phyloP scores from a whole-genome alignment of 1,140 invertebrate genomes.

The Pollicipes pollicipes region DNA sequence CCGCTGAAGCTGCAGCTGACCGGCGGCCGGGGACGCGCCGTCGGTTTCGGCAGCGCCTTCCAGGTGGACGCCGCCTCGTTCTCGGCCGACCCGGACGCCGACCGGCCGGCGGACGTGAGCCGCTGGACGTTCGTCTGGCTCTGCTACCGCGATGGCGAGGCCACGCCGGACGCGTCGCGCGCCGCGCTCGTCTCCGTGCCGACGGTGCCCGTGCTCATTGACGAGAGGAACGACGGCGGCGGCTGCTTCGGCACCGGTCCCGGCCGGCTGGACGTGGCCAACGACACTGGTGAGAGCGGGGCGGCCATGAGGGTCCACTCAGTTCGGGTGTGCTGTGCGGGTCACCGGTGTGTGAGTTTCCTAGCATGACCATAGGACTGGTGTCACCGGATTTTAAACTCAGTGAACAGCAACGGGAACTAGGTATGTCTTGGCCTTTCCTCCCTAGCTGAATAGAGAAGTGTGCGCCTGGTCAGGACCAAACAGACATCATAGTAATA shows the following conservation, averaged over 20 bases:
- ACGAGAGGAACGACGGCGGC: slow-evolving; percentile 1
- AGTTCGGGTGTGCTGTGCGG: background rate
- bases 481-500: too few relatives aligned
- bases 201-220: background rate
- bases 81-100: slow-evolving; percentile 9
- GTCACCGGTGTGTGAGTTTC: too few relatives aligned
- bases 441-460: too few relatives aligned
- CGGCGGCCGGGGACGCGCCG: slow-evolving; percentile 5
- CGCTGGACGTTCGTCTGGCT: slow-evolving; percentile 10
- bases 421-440: too few relatives aligned
- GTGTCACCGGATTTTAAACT: too few relatives aligned
- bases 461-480: too few relatives aligned
- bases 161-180: slow-evolving; percentile 3
- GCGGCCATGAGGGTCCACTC: background rate
- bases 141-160: slow-evolving; percentile 10
- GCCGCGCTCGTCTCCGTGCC: background rate
- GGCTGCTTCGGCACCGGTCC: slow-evolving; percentile 8
- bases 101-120: slow-evolving; percentile 1
- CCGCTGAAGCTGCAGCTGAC: slow-evolving; percentile 5
- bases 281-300: background rate
- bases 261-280: background rate
- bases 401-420: too few relatives aligned
- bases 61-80: slow-evolving; percentile 6
- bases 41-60: slow-evolving; percentile 10
- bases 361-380: too few relatives aligned